These are phyloP conservation scores for Tragulus kanchil DNA, from an alignment of 2,113 vertebrate species.

Conservation along the genomic window DNA sequence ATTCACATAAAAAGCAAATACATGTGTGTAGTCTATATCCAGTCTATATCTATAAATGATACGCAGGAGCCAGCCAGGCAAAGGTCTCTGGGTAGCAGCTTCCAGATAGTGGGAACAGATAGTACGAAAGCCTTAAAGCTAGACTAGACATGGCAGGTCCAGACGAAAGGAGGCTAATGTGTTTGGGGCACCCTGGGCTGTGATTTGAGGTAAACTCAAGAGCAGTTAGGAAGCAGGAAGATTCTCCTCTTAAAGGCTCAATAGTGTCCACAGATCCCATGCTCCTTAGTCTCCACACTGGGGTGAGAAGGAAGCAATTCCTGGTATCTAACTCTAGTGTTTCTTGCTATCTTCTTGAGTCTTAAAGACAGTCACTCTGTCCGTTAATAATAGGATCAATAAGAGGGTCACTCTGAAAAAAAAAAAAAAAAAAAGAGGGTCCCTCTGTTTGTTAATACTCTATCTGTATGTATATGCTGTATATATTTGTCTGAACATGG, in stretches of 20 bases:
- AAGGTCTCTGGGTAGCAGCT: conserved; percentile 30
- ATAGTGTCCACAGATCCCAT: not conserved
- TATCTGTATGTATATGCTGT: not conserved
- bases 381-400: not conserved
- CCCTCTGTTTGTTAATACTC: not conserved
- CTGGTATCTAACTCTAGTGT: conserved; percentile 20
- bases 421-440: not conserved
- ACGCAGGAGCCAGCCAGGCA: not conserved
- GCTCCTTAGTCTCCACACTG: not conserved
- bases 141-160: not conserved
- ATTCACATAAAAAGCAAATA: conserved; percentile 56
- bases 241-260: conserved; percentile 14
- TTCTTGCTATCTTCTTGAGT: conserved; percentile 31
- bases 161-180: not conserved
- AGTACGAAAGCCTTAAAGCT: not conserved
- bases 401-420: too few relatives aligned
- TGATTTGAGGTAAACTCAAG: not conserved
- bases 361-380: not conserved
- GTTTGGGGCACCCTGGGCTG: not conserved
- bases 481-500: not conserved
- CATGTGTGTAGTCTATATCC: not conserved
- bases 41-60: not conserved
- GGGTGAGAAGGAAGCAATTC: not conserved
- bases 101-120: not conserved
- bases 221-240: not conserved